Percentiles rank a stretch among this genome's conserved stretches.
These are phyloP conservation scores for Etheostoma spectabile DNA, from an alignment of 2,113 vertebrate genomes.

Conservation along the genomic window DNA sequence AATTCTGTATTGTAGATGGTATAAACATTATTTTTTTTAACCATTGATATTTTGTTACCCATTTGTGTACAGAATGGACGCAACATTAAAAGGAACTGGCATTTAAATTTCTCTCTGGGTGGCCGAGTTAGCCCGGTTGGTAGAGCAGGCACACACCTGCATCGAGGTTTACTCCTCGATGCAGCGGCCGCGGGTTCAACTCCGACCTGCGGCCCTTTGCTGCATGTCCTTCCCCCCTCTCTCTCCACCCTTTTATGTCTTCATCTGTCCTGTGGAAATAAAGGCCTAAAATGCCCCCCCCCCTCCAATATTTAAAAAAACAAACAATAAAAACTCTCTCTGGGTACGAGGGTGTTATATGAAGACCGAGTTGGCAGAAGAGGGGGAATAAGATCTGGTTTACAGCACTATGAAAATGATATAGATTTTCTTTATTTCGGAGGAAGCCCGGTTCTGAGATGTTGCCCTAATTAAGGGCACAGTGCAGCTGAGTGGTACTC, in stretches of 20 bases:
- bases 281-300: too few species aligned
- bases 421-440: neutral
- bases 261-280: too few species aligned
- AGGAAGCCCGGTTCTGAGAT: neutral
- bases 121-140: too few species aligned
- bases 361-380: neutral
- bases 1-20: neutral
- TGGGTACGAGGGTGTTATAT: neutral
- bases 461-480: neutral
- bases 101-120: neutral
- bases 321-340: neutral
- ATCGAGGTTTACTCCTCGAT: too few species aligned
- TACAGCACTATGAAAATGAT: neutral
- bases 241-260: too few species aligned
- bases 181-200: too few species aligned
- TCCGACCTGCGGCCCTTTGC: too few species aligned
- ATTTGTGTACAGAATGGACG: neutral
- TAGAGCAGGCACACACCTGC: too few species aligned
- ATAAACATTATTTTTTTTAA: too few species aligned
- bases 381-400: neutral
- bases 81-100: neutral
- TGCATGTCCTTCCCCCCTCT: too few species aligned
- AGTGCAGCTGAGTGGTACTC: constrained; percentile 69
- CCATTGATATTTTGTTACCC: too few species aligned
- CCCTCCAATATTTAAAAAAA: too few species aligned